These are phyloP conservation scores for Martes martes DNA, from an alignment of 2,113 vertebrate species.

Conservation along the genomic window DNA sequence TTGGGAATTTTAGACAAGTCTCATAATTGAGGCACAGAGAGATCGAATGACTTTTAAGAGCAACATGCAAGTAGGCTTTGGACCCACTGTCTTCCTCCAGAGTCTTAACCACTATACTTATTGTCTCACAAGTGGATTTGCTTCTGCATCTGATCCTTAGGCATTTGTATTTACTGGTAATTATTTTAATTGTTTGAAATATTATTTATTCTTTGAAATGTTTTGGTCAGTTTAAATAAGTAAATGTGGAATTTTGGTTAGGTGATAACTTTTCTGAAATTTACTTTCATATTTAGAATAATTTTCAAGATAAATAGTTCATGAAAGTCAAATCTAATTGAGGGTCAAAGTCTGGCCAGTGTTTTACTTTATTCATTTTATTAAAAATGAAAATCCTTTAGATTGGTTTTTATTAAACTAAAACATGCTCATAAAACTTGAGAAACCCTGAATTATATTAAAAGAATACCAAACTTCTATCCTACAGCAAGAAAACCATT, in stretches of 20 bases:
- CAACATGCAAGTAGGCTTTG: background rate
- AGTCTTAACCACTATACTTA: background rate
- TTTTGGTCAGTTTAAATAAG: background rate
- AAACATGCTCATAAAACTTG: background rate
- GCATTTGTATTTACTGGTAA: background rate
- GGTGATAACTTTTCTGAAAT: constrained; percentile 24
- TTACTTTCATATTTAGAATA: background rate
- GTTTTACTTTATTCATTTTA: constrained; percentile 22
- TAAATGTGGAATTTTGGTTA: constrained; percentile 22
- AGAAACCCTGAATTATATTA: constrained; percentile 10
- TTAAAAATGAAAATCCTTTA: constrained; percentile 30
- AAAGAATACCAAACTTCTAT: background rate
- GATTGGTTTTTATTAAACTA: constrained; percentile 27
- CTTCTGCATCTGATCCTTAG: background rate
- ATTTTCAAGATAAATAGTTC: constrained; percentile 30
- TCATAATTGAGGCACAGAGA: background rate
- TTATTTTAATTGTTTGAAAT: background rate
- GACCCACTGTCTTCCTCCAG: background rate
- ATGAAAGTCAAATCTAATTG: background rate
- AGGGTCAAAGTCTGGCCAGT: background rate
- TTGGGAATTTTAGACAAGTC: background rate
- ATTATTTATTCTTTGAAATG: background rate
- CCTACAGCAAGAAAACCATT: background rate
- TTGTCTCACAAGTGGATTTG: background rate
- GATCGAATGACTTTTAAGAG: background rate